A percentile compares a stretch with the other conserved stretches of the same genome.
Evolutionary conservation across 2,797 vertebrate species (phyloP).

Genomic region (Lepilemur ruficaudatus): DNA sequence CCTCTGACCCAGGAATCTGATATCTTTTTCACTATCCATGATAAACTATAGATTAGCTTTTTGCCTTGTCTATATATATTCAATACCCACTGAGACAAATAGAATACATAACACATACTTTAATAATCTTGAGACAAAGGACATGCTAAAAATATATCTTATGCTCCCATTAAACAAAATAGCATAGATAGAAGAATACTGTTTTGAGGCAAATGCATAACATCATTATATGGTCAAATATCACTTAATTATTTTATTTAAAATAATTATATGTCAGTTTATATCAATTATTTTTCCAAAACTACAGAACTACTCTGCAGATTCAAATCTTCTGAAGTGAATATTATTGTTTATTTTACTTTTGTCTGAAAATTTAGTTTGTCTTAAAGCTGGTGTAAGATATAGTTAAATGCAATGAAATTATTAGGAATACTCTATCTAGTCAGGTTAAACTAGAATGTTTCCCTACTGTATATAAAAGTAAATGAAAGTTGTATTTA

Average conservation of each 20-base stretch:
- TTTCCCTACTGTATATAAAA: not conserved
- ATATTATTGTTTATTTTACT: not conserved
- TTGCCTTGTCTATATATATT: not conserved
- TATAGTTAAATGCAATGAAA: not conserved
- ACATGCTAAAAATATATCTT: not conserved
- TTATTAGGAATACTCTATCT: not conserved
- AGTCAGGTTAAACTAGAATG: not conserved
- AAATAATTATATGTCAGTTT: not conserved
- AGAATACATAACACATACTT: not conserved
- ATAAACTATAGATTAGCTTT: not conserved
- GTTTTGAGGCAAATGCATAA: not conserved
- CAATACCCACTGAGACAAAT: not conserved
- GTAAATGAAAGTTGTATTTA: not conserved
- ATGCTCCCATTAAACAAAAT: not conserved
- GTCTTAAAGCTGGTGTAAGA: not conserved
- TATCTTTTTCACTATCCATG: not conserved
- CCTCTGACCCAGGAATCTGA: not conserved
- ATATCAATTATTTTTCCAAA: constrained; percentile 16
- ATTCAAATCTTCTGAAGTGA: not conserved
- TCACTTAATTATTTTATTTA: not conserved
- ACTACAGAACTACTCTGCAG: not conserved
- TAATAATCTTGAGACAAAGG: not conserved
- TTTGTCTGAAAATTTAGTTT: constrained; percentile 5
- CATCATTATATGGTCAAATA: not conserved
- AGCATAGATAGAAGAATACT: not conserved